These are phyloP conservation scores for Tapirus terrestris DNA, from an alignment of 2,113 vertebrate species.

Conservation along the genomic window DNA sequence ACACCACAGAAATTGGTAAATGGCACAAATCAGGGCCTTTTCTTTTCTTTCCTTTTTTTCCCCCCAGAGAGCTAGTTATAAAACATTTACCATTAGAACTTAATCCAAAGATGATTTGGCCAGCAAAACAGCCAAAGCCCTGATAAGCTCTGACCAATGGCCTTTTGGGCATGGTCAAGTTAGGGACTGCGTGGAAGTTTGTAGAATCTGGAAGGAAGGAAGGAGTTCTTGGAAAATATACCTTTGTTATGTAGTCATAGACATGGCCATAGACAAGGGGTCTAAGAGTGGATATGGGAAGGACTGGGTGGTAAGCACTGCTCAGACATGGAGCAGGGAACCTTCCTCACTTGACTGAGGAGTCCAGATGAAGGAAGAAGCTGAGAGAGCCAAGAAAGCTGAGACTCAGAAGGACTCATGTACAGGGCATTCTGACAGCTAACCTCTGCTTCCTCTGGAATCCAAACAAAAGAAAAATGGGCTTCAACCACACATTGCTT, in stretches of 20 bases:
- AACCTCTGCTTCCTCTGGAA: background rate
- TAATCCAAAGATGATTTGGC: background rate
- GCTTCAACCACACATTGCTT: background rate
- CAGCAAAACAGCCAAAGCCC: background rate
- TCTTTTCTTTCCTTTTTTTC: background rate
- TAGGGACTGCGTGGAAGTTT: background rate
- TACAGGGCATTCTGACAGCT: background rate
- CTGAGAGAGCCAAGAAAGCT: background rate
- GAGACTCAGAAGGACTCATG: background rate
- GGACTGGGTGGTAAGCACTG: rapidly evolving
- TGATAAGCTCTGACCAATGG: background rate
- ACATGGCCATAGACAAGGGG: rapidly evolving
- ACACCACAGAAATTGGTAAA: background rate
- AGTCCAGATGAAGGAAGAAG: background rate
- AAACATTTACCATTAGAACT: slow-evolving; percentile 36
- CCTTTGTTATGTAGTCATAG: background rate
- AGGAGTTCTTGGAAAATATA: background rate
- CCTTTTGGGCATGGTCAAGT: background rate
- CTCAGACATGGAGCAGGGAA: no score
- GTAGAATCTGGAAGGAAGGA: background rate
- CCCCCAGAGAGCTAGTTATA: background rate
- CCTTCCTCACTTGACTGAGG: background rate
- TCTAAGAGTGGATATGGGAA: background rate
- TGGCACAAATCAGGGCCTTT: background rate
- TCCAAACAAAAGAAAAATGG: background rate